A percentile compares a stretch with the other conserved stretches of the same genome.
Evolutionary conservation across 2,888 invertebrate species (phyloP).

Genomic region (Lepeophtheirus nordmannii): DNA sequence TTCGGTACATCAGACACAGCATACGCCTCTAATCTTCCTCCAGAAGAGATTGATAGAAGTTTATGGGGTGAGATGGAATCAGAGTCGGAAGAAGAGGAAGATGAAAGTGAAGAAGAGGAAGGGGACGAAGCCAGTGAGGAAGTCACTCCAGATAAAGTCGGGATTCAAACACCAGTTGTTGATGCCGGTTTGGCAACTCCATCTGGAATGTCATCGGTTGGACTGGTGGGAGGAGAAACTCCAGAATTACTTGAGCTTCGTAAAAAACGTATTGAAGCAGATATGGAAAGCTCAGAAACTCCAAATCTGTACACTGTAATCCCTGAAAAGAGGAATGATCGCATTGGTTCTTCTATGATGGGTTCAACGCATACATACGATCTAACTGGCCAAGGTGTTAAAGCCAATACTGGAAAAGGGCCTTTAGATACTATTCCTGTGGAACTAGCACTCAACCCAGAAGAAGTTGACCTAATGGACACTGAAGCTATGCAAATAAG

Average conservation of each 20-base stretch:
- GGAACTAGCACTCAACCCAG: slow-evolving; percentile 89
- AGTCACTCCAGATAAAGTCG: slow-evolving; percentile 34
- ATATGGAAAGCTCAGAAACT: slow-evolving; percentile 87
- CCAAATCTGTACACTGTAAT: slow-evolving; percentile 79
- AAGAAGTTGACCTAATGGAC: slow-evolving; percentile 80
- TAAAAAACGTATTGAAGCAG: slow-evolving; percentile 87
- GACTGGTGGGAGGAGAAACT: slow-evolving; percentile 77
- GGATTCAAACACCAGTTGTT: slow-evolving; percentile 41
- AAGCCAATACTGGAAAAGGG: slow-evolving; percentile 33
- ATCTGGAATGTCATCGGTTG: slow-evolving; percentile 69
- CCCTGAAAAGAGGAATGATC: slow-evolving; percentile 80
- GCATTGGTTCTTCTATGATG: slow-evolving; percentile 83
- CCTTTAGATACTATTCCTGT: slow-evolving; percentile 40
- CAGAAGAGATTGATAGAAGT: slow-evolving; percentile 57
- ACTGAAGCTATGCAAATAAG: slow-evolving; percentile 76
- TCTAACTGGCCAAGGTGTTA: slow-evolving; percentile 30
- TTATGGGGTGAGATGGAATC: slow-evolving; percentile 95
- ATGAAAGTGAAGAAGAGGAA: slow-evolving; percentile 47
- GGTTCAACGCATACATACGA: slow-evolving; percentile 97
- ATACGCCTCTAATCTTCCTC: slow-evolving; percentile 10
- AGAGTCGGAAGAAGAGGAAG: slow-evolving; percentile 59
- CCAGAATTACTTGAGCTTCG: slow-evolving; percentile 95
- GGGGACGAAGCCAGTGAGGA: slow-evolving; percentile 42
- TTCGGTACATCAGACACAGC: slow-evolving; percentile 54
- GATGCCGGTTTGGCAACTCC: slow-evolving; percentile 78